phyloP scores from a whole-genome alignment of 2,797 vertebrate genomes.

The Iguana delicatissima region DNA sequence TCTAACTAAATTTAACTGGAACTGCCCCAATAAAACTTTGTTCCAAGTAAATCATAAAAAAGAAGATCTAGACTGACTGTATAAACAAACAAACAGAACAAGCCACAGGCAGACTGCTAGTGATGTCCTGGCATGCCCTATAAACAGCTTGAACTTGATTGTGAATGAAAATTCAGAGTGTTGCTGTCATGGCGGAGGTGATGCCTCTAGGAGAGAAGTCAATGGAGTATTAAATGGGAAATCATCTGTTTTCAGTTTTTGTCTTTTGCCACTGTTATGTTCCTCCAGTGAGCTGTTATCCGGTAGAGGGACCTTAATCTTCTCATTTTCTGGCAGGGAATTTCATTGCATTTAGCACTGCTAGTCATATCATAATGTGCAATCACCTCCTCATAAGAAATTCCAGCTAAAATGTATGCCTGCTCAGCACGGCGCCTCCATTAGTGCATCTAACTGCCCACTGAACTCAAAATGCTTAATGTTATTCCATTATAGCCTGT shows the following conservation, averaged over 20 bases:
- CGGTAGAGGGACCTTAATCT: conserved; percentile 73
- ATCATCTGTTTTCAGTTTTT: conserved; percentile 89
- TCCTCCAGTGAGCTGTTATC: conserved; percentile 75
- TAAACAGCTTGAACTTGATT: conserved; percentile 80
- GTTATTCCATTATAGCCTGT: conserved; percentile 74
- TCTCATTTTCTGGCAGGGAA: conserved; percentile 75
- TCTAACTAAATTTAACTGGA: neutral
- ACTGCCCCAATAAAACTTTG: conserved; percentile 24
- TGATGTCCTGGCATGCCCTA: conserved; percentile 38
- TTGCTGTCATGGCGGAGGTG: conserved; percentile 72
- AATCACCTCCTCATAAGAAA: conserved; percentile 75
- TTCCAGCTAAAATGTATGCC: conserved; percentile 75
- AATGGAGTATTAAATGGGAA: conserved; percentile 93
- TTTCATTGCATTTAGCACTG: conserved; percentile 76
- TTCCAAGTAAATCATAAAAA: conserved; percentile 41
- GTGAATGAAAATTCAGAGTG: conserved; percentile 76
- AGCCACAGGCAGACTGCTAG: conserved; percentile 2
- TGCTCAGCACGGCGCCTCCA: conserved; percentile 79
- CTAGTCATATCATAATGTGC: conserved; percentile 81
- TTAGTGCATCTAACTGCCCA: conserved; percentile 77
- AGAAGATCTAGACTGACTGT: neutral
- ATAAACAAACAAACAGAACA: conserved; percentile 14
- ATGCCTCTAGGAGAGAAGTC: conserved; percentile 83
- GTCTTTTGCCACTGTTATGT: conserved; percentile 84
- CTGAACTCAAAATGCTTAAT: conserved; percentile 78